A percentile compares a stretch with the other conserved stretches of the same genome.
Conservation (phyloP, 2,113 vertebrate species). For the Lophura nycthemera region DNA sequence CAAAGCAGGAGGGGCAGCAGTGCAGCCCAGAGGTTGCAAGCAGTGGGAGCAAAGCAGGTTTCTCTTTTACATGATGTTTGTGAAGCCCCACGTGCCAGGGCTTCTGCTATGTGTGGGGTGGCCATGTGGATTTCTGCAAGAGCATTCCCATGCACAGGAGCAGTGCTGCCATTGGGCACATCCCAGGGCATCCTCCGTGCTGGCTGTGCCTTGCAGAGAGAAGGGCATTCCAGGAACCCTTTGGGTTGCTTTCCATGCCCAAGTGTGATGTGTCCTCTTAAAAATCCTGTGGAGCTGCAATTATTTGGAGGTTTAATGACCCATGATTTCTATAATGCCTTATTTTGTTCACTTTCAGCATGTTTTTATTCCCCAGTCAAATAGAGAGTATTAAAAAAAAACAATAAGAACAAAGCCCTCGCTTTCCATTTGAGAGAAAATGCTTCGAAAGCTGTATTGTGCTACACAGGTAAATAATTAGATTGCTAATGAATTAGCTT, state of each 20-base stretch:
- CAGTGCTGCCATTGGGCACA: background rate
- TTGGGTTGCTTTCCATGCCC: background rate
- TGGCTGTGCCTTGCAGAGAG: background rate
- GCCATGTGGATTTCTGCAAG: background rate
- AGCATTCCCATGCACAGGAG: background rate
- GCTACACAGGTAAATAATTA: constrained; percentile 67
- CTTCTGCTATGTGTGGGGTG: accelerated
- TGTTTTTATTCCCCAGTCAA: constrained; percentile 64
- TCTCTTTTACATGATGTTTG: background rate
- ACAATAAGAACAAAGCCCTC: constrained; percentile 56
- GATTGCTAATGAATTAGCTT: constrained; percentile 62
- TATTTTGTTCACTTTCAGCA: constrained; percentile 59
- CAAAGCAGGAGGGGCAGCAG: background rate
- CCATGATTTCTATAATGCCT: constrained; percentile 41
- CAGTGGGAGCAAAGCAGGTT: background rate
- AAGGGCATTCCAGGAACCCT: background rate
- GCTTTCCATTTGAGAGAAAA: constrained; percentile 47
- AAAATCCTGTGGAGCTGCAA: background rate
- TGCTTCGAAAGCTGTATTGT: constrained; percentile 61
- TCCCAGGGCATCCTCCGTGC: background rate
- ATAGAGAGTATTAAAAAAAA: constrained; percentile 40
- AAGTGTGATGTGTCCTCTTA: background rate
- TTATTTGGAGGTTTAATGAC: constrained; percentile 61
- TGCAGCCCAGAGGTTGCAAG: background rate
- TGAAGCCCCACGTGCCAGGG: background rate